Evolutionary conservation across 2,888 invertebrate genomes (phyloP).

Genomic region (Opisthograptis luteolata): DNA sequence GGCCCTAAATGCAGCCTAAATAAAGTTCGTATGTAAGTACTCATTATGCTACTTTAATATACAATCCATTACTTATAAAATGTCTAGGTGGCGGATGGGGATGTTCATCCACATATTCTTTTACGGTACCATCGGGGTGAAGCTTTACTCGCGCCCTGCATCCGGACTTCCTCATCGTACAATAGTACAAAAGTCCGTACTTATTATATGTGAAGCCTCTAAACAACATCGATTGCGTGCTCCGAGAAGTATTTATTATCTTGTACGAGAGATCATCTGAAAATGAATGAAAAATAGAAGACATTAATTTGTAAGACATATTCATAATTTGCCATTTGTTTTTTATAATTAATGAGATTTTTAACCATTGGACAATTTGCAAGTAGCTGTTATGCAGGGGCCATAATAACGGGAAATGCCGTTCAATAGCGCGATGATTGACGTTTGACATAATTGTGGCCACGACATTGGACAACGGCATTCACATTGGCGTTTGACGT

Average conservation of each 20-base stretch:
- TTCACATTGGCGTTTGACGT: no score
- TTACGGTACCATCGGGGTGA: constrained; percentile 30
- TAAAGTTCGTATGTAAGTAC: no score
- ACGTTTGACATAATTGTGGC: no score
- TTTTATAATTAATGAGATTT: no score
- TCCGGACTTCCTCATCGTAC: constrained; percentile 31
- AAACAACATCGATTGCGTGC: constrained; percentile 1
- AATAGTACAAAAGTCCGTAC: constrained; percentile 28
- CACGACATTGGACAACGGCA: no score
- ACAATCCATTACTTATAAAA: neutral
- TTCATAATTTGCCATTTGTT: no score
- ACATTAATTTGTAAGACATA: no score
- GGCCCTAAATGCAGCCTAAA: no score
- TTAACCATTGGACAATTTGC: no score
- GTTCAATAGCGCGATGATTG: no score
- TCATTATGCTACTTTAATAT: constrained; percentile 8
- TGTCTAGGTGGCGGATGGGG: constrained; percentile 11
- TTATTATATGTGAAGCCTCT: constrained; percentile 7
- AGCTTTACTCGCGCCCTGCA: constrained; percentile 41
- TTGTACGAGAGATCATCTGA: neutral
- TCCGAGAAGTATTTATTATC: neutral
- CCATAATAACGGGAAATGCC: no score
- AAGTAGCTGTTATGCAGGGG: no score
- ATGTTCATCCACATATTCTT: constrained; percentile 14
- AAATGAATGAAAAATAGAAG: neutral